phyloP scores from a whole-genome alignment of 2,113 vertebrate genomes.

The Mandrillus leucophaeus region DNA sequence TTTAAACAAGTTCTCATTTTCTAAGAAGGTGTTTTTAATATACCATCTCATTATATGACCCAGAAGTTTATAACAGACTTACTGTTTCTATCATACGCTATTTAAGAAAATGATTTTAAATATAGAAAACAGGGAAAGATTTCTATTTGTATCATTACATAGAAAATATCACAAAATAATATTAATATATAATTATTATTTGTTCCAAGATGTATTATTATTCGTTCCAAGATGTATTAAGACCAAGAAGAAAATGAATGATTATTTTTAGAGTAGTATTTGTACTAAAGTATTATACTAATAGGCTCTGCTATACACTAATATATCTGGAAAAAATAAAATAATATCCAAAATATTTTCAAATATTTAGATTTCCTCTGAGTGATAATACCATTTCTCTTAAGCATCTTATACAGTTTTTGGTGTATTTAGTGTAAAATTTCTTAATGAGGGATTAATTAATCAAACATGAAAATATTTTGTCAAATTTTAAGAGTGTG shows the following conservation, averaged over 20 bases:
- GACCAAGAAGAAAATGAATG: background rate
- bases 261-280: background rate
- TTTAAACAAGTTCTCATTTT: background rate
- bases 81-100: background rate
- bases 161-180: background rate
- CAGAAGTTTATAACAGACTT: background rate
- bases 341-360: background rate
- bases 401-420: background rate
- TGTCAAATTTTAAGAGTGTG: background rate
- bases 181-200: background rate
- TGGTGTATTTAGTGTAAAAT: background rate
- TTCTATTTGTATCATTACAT: background rate
- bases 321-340: background rate
- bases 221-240: background rate
- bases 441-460: background rate
- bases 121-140: background rate
- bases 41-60: background rate
- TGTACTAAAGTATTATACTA: background rate
- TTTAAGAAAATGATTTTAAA: slow-evolving; percentile 9
- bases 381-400: background rate
- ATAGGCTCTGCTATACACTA: background rate
- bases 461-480: background rate
- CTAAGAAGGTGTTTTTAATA: background rate
- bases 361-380: background rate
- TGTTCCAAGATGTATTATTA: background rate